Evolutionary conservation across 2,888 invertebrate species (phyloP), one percentile per base, ranked within the genome.

Genomic region (Phyto melanocephala): DNA sequence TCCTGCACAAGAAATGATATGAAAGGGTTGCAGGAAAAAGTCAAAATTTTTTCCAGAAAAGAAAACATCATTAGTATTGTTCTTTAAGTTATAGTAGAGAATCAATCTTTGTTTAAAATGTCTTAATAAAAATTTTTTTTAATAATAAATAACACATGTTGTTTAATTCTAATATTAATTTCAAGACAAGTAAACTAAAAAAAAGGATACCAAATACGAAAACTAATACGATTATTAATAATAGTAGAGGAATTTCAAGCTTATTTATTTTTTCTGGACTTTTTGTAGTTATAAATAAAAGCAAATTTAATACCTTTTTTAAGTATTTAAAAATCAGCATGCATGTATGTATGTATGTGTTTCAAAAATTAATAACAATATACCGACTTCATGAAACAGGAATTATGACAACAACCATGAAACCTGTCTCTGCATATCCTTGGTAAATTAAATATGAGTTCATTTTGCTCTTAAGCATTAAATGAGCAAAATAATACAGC

Each of bases 361-460:
- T n/a, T n/a, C n/a, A n/a, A n/a, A 10, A 47, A 11, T 22, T 22
- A 20, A 47, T 47, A 47, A 20, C 20, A 68, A 40, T 22, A 40
- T 56, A 28, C 42, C 13, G 33, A 68, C 42, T 68, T 54, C 54
- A 54, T 42, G 58, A 2, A 15, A 11, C 33, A 24, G 58, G 22
- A 17, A 33, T 56, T 42, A 20, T 17, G 15, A 11, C 10, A 28
- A 35, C 33, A 58, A 40, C 45, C 58, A 20, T 58, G 45, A 71
- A 71, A 58, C 45, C 45, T 47, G 47, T 37, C 35, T 71, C 35
- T 71, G 71, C 47, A 71, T 71, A 60, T 60, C 71, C 71, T 47
- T 60, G 47, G 58, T 35, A 37, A 71, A 71, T 60, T 60, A 37
- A 65, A 50, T 22, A 22, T 11, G 22, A n/a, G 22, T 3, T 62